These are phyloP conservation scores for Itoplectis maculator DNA, from an alignment of 2,888 invertebrate genomes.

Conservation along the genomic window DNA sequence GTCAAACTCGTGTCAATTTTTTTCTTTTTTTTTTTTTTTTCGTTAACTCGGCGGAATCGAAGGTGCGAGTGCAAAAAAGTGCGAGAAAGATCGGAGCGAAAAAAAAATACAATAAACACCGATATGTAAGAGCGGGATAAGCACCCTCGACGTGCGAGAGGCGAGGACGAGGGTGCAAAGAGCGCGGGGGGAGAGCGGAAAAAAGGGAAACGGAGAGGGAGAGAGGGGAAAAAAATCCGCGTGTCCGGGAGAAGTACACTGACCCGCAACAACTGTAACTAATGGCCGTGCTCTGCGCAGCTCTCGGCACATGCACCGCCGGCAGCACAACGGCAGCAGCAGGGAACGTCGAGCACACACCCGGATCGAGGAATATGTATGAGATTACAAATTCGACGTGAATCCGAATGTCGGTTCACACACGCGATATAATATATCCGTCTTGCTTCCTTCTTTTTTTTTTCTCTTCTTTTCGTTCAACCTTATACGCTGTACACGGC, in stretches of 20 bases:
- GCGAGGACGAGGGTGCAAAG: conserved; percentile 31
- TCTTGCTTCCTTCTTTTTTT: conserved; percentile 47
- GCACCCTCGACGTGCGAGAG: conserved; percentile 52
- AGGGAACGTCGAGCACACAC: conserved; percentile 32
- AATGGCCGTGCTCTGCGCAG: conserved; percentile 64
- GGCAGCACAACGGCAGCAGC: conserved; percentile 6
- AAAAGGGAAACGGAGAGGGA: conserved; percentile 5
- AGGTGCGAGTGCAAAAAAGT: background rate
- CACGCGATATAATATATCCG: conserved; percentile 66
- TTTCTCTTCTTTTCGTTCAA: conserved; percentile 17
- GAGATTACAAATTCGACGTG: conserved; percentile 68
- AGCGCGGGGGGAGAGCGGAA: conserved; percentile 5
- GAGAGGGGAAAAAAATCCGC: conserved; percentile 42
- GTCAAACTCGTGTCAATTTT: conserved; percentile 46
- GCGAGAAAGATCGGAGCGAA: conserved; percentile 6
- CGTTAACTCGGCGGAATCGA: background rate
- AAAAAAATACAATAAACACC: conserved; percentile 2
- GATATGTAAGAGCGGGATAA: conserved; percentile 51
- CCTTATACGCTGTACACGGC: conserved; percentile 5
- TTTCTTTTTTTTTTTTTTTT: conserved; percentile 17
- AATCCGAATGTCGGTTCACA: conserved; percentile 66
- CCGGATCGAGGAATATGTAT: conserved; percentile 63
- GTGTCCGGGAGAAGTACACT: conserved; percentile 63
- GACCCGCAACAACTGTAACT: conserved; percentile 67
- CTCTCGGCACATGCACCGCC: conserved; percentile 56